These are phyloP conservation scores for Nineta flava DNA, from an alignment of 2,888 invertebrate genomes.

Conservation along the genomic window DNA sequence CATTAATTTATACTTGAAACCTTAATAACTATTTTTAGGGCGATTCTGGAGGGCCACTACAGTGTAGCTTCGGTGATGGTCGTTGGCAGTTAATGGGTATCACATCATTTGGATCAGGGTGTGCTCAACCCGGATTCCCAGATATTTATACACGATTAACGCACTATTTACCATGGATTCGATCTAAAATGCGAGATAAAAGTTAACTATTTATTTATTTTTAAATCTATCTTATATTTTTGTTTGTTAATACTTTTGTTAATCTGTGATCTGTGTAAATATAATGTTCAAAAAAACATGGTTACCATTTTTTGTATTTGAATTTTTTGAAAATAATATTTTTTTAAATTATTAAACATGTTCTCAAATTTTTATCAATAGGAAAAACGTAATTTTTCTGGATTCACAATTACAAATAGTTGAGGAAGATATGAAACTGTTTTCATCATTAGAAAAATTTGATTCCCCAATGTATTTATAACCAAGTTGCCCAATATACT, in stretches of 20 bases:
- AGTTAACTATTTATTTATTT: not conserved
- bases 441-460: no score
- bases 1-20: no score
- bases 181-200: slow-evolving; percentile 19
- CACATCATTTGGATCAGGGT: slow-evolving; percentile 85
- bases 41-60: slow-evolving; percentile 80
- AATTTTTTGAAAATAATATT: not conserved
- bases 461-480: no score
- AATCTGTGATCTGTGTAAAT: not conserved
- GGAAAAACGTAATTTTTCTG: no score
- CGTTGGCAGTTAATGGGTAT: slow-evolving; percentile 80
- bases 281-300: not conserved
- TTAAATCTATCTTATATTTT: not conserved
- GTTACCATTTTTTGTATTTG: not conserved
- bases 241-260: no score
- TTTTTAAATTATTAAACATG: not conserved
- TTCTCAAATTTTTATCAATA: no score
- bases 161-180: slow-evolving; percentile 74
- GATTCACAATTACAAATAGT: no score
- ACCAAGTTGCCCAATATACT: no score
- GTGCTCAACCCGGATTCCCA: slow-evolving; percentile 74
- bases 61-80: slow-evolving; percentile 62
- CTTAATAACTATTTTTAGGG: slow-evolving; percentile 60
- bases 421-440: no score
- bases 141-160: slow-evolving; percentile 78